Evolutionary conservation across 2,797 vertebrate genomes (phyloP), one percentile per base, ranked within the genome.

Genomic region (Zalophus californianus): DNA sequence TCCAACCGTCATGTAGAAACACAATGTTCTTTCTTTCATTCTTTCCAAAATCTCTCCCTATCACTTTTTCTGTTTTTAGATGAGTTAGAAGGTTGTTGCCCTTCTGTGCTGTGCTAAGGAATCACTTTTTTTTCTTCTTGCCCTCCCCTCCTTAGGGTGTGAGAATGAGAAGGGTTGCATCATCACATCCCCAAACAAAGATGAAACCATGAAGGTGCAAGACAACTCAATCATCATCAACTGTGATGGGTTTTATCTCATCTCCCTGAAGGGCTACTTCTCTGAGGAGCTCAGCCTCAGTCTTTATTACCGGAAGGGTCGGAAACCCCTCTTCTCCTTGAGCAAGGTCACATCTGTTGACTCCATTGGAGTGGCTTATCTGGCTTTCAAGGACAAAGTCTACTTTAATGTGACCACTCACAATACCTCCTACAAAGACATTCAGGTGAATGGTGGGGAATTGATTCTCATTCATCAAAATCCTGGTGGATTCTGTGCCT

Each of bases 201-300:
- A 2, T 12, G 97, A 97, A 50, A 68, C 92, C 72, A 98, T 99
- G 93, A 86, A 94, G 85, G 96, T 98, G 94, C 87, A 86, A 32
- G 98, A 98, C 0, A 98, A 98, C 27, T 98, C 98, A 6, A 66
- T 99, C 25, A 0, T 96, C 25, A 97, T 99, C 85, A 23, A 44
- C 54, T 98, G 98, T 1, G 98, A 99, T 5, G 98, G 98, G n/a
- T 98, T 98, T 96, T 99, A 99, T 89, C 97, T 99, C 3, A n/a
- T 98, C 85, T 98, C 98, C 27, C 32, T 98, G 88, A 97, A 92
- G 9, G 95, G 96, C 1, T 41, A 1, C 15, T 98, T 98, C 80
- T 96, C 90, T 3, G 90, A 95, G 70, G 16, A 92, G 21, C 92
- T 97, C 64, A 95, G 29, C 18, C n/a, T 98, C 56, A 1, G 35